Base-by-base conservation (phyloP, 2,888 invertebrate genomes). In the Trissoscelio sp. region DNA sequence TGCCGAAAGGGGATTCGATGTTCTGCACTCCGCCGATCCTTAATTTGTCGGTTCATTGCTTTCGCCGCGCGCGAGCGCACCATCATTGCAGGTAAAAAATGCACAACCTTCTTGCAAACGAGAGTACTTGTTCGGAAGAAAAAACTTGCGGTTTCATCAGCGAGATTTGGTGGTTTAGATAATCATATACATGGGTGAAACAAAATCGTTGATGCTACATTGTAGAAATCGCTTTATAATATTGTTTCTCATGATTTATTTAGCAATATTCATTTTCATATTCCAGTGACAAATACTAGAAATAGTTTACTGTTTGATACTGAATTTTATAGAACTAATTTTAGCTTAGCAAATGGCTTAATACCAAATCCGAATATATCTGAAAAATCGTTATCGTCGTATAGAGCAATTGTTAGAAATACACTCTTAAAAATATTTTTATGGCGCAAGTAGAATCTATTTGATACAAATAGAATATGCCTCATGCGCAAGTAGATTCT, bases 21-120 rank as follows among this genome's bases (percentile, higher is more conserved):
- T 62, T 77, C 81, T 42, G 72, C 75, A 64, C 60, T 62, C 20
- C 28, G 62, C 22, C 77, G 70, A 78, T 78, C 60, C 72, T 67
- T 62, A 81, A 81, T 81, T 81, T 81, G 70, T 82, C 74, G 74
- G 82, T 79, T 79, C 82, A 67, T 64, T 77, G 79, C 82, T 74
- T 82, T 60, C 42, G 46, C 53, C 42, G 53, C 51, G 22, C 58
- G 18, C 39, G 62, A 57, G 39, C 31, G 58, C 55, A 46, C 48
- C 62, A 28, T 58, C 67, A 42, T 67, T 14, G n/a, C 66, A 58
- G 48, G 72, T 18, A 72, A 51, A 70, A 73, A 60, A 55, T 44
- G 48, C 53, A 53, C 2, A 67, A 51, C 60, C 28, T 77, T 58
- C 44, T 51, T 12, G 34, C 57, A 60, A 77, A 66, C 34, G 46